Conservation (phyloP, 2,888 invertebrate species). For the Macrostomum cliftonense region DNA sequence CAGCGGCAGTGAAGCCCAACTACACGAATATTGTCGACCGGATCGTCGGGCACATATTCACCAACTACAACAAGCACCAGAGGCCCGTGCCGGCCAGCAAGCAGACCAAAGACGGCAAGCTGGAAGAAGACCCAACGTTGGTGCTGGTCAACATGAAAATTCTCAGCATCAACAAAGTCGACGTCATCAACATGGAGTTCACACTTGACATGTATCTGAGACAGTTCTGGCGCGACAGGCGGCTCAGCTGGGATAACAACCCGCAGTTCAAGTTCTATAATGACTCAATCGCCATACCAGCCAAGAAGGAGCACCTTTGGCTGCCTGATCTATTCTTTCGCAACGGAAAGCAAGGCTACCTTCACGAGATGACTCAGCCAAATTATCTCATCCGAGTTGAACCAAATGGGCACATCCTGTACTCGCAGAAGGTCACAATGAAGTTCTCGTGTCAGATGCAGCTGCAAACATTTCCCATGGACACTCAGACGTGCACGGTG, state of each 20-base stretch:
- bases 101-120: no score
- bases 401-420: constrained; percentile 10
- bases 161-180: constrained; percentile 7
- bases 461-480: constrained; percentile 12
- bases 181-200: constrained; percentile 11
- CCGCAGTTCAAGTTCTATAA: constrained; percentile 8
- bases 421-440: constrained; percentile 12
- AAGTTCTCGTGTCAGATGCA: constrained; percentile 11
- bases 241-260: constrained; percentile 6
- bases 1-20: no score
- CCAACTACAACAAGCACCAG: no score
- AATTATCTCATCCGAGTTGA: constrained; percentile 10
- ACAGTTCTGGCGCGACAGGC: constrained; percentile 6
- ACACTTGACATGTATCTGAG: constrained; percentile 7
- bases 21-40: no score
- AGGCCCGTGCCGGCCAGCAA: no score
- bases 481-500: constrained; percentile 7
- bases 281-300: constrained; percentile 5
- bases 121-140: constrained; percentile 1
- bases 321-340: constrained; percentile 12
- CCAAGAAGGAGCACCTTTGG: constrained; percentile 8
- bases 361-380: constrained; percentile 9
- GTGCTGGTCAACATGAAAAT: constrained; percentile 10
- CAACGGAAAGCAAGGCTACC: constrained; percentile 10
- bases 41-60: no score